Evolutionary conservation across 2,797 vertebrate genomes (phyloP), one percentile per base, ranked within the genome.

Genomic region (Typhlichthys subterraneus): DNA sequence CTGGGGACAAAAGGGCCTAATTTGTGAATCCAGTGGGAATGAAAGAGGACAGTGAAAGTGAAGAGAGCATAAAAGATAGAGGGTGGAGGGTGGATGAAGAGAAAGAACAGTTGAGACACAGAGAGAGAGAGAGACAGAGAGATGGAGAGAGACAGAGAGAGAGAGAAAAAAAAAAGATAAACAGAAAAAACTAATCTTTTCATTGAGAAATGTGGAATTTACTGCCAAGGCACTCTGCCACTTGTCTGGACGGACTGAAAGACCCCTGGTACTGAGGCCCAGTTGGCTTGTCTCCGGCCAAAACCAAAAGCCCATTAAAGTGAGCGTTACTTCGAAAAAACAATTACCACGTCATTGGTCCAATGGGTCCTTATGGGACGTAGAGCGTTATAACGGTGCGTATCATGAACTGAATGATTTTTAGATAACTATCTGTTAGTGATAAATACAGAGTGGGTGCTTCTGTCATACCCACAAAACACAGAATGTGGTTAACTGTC

Each of bases 1-100:
- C 6, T n/a, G 6, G 0, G 42, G 72, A 85, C 82, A 89, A 86
- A 85, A 85, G 59, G 47, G 59, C 46, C 70, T 72, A 77, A 85
- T 63, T 57, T 61, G 65, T 66, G 69, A 82, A 80, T 71, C 31
- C 45, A 81, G 70, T 48, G 67, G 56, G 75, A 63, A 57, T 19
- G 31, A 12, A 23, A 31, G 23, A 31, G 61, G 57, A 66, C 29
- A 0, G 17, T n/a, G 11, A 33, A n/a, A 49, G 15, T 49, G 23
- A 14, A 48, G 38, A 12, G 57, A 64, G 46, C 31, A 13, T 42
- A 29, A 29, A 47, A 12, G 33, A 10, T 8, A 15, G 38, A 57
- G 11, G 8, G 42, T 11, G 54, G 42, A 46, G 38, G 15, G 42
- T 11, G 54, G 10, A n/a, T n/a, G 31, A 14, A 53, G 15, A 53